These are phyloP conservation scores for Panopea generosa DNA, from an alignment of 2,888 invertebrate species.

Conservation along the genomic window DNA sequence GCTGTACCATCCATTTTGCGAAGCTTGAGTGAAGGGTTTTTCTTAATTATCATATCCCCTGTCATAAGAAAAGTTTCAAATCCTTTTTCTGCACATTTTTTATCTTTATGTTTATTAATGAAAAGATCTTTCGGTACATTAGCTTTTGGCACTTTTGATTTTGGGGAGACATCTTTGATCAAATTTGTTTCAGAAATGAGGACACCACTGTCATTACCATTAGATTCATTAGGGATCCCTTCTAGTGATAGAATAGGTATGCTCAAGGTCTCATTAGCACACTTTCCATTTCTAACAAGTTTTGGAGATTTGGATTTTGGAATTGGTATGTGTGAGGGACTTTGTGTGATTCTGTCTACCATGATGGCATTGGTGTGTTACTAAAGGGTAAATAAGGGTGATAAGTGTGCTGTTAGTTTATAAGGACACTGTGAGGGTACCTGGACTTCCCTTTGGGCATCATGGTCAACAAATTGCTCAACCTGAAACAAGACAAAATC, in stretches of 20 bases:
- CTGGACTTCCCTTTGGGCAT: constrained; percentile 50
- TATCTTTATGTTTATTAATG: constrained; percentile 44
- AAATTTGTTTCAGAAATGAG: constrained; percentile 17
- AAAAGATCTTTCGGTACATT: constrained; percentile 43
- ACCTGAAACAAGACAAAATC: constrained; percentile 19
- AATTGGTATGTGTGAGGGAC: constrained; percentile 77
- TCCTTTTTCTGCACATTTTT: constrained; percentile 68
- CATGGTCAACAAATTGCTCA: constrained; percentile 32
- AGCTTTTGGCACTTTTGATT: constrained; percentile 59
- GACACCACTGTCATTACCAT: constrained; percentile 42
- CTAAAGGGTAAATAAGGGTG: constrained; percentile 20
- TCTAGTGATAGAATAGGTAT: constrained; percentile 17
- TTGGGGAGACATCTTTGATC: constrained; percentile 37
- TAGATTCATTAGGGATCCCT: constrained; percentile 11
- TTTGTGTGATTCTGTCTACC: constrained; percentile 71
- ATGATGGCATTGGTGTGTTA: constrained; percentile 6
- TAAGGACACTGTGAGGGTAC: constrained; percentile 36
- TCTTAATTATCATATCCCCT: constrained; percentile 97
- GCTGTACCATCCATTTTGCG: constrained; percentile 58
- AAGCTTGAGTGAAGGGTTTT: constrained; percentile 88
- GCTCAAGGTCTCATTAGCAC: constrained; percentile 37
- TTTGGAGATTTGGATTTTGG: constrained; percentile 57
- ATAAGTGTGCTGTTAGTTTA: constrained; percentile 28
- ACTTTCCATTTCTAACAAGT: constrained; percentile 42
- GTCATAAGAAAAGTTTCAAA: constrained; percentile 95